These are phyloP conservation scores for Austrofundulus limnaeus DNA, from an alignment of 2,113 vertebrate genomes.

Conservation along the genomic window DNA sequence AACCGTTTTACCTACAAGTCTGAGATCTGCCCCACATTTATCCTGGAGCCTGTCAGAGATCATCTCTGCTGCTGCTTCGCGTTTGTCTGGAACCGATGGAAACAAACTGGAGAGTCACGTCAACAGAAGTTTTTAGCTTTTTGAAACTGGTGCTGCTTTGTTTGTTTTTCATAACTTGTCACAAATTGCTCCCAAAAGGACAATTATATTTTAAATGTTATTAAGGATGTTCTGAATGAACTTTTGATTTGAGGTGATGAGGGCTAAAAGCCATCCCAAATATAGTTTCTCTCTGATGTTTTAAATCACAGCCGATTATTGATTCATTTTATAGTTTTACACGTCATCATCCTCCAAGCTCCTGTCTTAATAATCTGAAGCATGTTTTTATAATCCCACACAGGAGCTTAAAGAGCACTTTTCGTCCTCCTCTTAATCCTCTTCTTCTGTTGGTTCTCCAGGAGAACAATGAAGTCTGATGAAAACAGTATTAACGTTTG, in stretches of 20 bases:
- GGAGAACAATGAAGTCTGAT: constrained; percentile 11
- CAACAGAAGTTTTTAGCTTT: no score
- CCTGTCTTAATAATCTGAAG: background rate
- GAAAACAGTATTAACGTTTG: constrained; percentile 15
- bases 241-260: no score
- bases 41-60: constrained; percentile 8
- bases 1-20: background rate
- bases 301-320: background rate
- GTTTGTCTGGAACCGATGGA: background rate
- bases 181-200: no score
- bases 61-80: background rate
- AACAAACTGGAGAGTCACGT: background rate
- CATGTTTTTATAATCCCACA: constrained; percentile 13
- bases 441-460: constrained; percentile 5
- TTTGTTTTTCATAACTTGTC: no score
- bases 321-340: background rate
- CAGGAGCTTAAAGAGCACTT: constrained; percentile 15
- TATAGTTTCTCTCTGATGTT: no score
- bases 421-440: background rate
- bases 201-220: no score
- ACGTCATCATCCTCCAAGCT: background rate
- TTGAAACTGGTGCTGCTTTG: no score
- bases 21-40: background rate
- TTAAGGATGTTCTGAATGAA: no score
- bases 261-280: no score